These are phyloP conservation scores for Petroica traversi DNA, from an alignment of 2,113 vertebrate genomes.

Conservation along the genomic window DNA sequence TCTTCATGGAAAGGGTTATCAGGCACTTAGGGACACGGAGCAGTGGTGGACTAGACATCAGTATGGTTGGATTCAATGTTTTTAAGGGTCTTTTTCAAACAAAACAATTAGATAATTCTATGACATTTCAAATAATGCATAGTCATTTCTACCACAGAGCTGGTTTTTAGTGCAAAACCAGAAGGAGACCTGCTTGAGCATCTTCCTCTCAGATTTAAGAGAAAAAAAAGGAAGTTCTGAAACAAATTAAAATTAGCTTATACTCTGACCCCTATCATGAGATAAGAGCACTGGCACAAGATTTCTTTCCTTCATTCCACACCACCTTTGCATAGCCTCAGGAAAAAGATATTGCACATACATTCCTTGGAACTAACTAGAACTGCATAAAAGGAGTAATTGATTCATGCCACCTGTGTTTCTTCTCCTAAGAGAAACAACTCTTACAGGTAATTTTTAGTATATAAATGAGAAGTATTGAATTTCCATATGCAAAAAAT, in stretches of 20 bases:
- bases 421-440: neutral
- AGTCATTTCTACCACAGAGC: neutral
- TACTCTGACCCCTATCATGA: neutral
- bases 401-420: accelerated
- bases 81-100: neutral
- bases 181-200: neutral
- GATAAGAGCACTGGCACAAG: neutral
- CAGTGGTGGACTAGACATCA: neutral
- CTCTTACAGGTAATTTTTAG: neutral
- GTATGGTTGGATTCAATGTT: neutral
- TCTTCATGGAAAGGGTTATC: neutral
- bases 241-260: neutral
- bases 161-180: neutral
- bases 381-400: neutral
- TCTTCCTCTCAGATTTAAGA: neutral
- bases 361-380: neutral
- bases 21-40: neutral
- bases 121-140: neutral
- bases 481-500: neutral
- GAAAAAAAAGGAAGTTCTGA: neutral
- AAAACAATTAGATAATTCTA: neutral
- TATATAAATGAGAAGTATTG: neutral
- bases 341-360: neutral
- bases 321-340: neutral
- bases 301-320: neutral